A percentile compares a stretch with the other conserved stretches of the same genome.
Conservation (phyloP, 1,140 invertebrate species). For the Lucilia sericata region DNA sequence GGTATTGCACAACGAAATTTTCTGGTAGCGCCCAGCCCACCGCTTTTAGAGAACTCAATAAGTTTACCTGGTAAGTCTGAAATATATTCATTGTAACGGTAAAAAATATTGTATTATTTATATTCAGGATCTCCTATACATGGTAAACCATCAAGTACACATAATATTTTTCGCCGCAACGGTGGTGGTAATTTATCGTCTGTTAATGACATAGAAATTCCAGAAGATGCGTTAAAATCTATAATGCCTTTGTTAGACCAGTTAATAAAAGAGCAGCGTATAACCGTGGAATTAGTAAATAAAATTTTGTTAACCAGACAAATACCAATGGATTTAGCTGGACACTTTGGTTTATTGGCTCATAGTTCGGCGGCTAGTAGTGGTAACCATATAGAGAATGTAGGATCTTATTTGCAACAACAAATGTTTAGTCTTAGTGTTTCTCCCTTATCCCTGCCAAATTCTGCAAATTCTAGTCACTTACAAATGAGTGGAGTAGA, state of each 20-base stretch:
- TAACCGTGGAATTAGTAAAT: conserved; percentile 66
- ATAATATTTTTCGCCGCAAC: conserved; percentile 54
- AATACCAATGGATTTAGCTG: conserved; percentile 68
- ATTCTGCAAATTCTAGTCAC: conserved; percentile 40
- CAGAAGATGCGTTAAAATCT: conserved; percentile 62
- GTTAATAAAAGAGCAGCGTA: conserved; percentile 66
- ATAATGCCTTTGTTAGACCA: conserved; percentile 66
- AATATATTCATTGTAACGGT: no score
- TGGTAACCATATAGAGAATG: conserved; percentile 56
- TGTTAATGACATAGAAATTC: conserved; percentile 63
- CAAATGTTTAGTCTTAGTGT: conserved; percentile 58
- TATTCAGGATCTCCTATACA: conserved; percentile 78
- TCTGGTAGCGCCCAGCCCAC: conserved; percentile 70
- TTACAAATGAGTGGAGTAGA: neutral
- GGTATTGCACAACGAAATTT: conserved; percentile 70
- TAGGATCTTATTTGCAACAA: conserved; percentile 52
- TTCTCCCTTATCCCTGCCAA: conserved; percentile 59
- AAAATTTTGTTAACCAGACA: conserved; percentile 66
- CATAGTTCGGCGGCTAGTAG: conserved; percentile 58
- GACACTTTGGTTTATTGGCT: conserved; percentile 63
- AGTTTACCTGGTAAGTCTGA: conserved; percentile 64
- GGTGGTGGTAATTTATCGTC: neutral
- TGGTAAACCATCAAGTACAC: conserved; percentile 55
- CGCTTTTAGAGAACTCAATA: conserved; percentile 68
- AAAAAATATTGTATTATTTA: neutral